Conservation (phyloP, 2,113 vertebrate genomes). For the Upupa epops region DNA sequence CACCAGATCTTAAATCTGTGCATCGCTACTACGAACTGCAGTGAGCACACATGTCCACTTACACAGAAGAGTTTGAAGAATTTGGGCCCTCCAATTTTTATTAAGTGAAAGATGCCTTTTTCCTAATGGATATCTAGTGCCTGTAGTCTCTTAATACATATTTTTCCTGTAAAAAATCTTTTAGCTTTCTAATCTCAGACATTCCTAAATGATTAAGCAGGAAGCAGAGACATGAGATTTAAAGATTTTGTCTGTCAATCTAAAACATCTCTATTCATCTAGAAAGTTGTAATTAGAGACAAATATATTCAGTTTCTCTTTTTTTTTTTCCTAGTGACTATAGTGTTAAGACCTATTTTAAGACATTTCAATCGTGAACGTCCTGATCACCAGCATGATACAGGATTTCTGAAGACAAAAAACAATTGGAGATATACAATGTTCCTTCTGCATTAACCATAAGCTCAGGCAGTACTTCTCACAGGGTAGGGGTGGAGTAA, state of each 20-base stretch:
- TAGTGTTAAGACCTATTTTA: neutral
- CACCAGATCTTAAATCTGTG: neutral
- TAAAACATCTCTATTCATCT: neutral
- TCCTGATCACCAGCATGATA: neutral
- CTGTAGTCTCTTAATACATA: neutral
- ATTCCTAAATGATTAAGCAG: neutral
- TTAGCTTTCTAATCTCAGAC: neutral
- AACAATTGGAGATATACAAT: neutral
- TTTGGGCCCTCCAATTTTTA: neutral
- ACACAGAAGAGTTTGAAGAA: neutral
- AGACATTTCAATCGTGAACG: neutral
- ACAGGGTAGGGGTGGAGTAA: neutral
- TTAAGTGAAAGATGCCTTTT: neutral
- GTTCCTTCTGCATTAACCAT: neutral
- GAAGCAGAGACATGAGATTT: neutral
- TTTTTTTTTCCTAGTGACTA: neutral
- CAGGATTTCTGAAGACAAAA: neutral
- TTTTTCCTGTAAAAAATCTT: neutral
- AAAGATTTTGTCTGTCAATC: neutral
- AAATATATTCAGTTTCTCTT: neutral
- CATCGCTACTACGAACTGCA: neutral
- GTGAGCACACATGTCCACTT: neutral
- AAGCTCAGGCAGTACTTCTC: neutral
- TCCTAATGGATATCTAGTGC: neutral
- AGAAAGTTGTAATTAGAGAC: neutral